phyloP scores from a whole-genome alignment of 2,888 invertebrate genomes.

The Invenusta paracnida region DNA sequence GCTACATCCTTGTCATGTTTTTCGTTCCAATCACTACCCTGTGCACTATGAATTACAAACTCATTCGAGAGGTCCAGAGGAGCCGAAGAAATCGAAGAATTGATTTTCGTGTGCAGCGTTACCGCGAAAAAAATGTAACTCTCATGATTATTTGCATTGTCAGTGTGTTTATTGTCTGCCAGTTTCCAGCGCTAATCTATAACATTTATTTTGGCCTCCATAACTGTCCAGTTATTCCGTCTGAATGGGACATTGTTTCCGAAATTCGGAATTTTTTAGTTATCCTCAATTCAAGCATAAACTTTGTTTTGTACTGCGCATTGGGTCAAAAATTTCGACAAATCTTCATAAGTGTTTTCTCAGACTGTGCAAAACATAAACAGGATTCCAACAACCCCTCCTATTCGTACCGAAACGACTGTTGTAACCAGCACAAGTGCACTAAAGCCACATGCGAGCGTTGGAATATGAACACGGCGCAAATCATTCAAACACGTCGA shows the following conservation, averaged over 20 bases:
- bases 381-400: neutral
- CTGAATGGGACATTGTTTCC: conserved; percentile 22
- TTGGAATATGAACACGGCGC: neutral
- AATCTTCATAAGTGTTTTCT: neutral
- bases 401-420: neutral
- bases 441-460: neutral
- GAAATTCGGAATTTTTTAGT: conserved; percentile 75
- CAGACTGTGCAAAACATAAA: neutral
- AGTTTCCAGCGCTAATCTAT: conserved; percentile 33
- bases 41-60: conserved; percentile 25
- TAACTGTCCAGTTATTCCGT: neutral
- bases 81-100: neutral
- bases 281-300: conserved; percentile 87
- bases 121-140: conserved; percentile 25
- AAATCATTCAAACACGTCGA: neutral
- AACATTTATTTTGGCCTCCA: conserved; percentile 30
- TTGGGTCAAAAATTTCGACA: conserved; percentile 82
- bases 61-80: conserved; percentile 7
- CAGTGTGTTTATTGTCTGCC: conserved; percentile 24
- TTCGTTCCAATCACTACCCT: conserved; percentile 5
- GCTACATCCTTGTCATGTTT: conserved; percentile 31
- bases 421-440: neutral
- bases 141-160: conserved; percentile 18
- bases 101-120: neutral
- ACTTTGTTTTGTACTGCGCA: conserved; percentile 89